These are phyloP conservation scores for Papilio polytes DNA, from an alignment of 1,140 invertebrate species.

Conservation along the genomic window DNA sequence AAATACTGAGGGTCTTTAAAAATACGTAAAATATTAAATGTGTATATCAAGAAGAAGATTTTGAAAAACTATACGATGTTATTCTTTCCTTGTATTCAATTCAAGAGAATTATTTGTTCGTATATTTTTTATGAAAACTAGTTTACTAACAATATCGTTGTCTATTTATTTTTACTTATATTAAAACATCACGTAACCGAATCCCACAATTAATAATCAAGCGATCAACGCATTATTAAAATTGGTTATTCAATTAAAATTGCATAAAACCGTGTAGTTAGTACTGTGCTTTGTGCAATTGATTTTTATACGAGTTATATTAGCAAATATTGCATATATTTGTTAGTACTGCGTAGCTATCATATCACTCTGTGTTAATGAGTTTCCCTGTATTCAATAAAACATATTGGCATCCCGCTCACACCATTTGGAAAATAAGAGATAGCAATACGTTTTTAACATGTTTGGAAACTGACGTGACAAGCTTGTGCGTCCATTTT, in stretches of 20 bases:
- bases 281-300: not conserved
- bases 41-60: not conserved
- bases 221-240: not conserved
- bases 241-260: not conserved
- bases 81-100: too few relatives aligned
- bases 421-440: too few relatives aligned
- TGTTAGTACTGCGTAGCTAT: slow-evolving; percentile 42
- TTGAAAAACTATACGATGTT: not conserved
- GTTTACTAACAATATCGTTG: too few relatives aligned
- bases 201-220: too few relatives aligned
- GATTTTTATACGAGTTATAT: not conserved
- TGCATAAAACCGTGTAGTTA: not conserved
- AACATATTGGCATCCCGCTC: not conserved
- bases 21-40: not conserved
- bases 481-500: slow-evolving; percentile 45
- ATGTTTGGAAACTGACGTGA: slow-evolving; percentile 31
- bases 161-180: too few relatives aligned
- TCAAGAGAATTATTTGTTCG: not conserved
- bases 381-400: not conserved
- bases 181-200: too few relatives aligned
- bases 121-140: too few relatives aligned
- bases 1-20: not conserved
- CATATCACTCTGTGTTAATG: slow-evolving; percentile 29
- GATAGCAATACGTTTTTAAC: not conserved
- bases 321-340: slow-evolving; percentile 7